A percentile compares a stretch with the other conserved stretches of the same genome.
Conservation (phyloP, 2,797 vertebrate genomes). For the Myiotriccus ornatus region DNA sequence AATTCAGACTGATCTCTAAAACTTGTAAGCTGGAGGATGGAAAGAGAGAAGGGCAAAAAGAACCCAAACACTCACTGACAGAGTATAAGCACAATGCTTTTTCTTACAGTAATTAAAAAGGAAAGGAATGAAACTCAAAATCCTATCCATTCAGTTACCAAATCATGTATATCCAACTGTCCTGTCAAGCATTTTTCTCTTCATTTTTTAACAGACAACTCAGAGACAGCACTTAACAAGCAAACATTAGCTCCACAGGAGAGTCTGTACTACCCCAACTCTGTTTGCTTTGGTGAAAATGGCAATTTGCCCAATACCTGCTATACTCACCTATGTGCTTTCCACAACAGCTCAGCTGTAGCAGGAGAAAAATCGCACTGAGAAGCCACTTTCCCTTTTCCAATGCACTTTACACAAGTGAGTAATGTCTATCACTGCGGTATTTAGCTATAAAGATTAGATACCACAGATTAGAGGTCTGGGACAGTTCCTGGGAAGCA, state of each 20-base stretch:
- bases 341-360: background rate
- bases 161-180: background rate
- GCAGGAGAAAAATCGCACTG: background rate
- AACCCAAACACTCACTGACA: background rate
- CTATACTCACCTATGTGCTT: background rate
- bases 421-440: background rate
- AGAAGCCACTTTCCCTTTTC: background rate
- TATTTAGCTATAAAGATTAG: conserved; percentile 25
- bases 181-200: background rate
- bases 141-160: background rate
- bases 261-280: background rate
- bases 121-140: background rate
- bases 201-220: background rate
- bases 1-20: background rate
- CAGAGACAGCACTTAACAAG: background rate
- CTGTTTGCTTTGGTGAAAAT: background rate
- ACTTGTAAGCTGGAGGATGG: background rate
- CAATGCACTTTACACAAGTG: background rate
- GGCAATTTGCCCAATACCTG: background rate
- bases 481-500: background rate
- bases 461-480: conserved; percentile 6
- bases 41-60: background rate
- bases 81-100: background rate
- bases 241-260: background rate
- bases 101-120: background rate